phyloP scores from a whole-genome alignment of 2,888 invertebrate genomes.

The Drosophila peninsularis region DNA sequence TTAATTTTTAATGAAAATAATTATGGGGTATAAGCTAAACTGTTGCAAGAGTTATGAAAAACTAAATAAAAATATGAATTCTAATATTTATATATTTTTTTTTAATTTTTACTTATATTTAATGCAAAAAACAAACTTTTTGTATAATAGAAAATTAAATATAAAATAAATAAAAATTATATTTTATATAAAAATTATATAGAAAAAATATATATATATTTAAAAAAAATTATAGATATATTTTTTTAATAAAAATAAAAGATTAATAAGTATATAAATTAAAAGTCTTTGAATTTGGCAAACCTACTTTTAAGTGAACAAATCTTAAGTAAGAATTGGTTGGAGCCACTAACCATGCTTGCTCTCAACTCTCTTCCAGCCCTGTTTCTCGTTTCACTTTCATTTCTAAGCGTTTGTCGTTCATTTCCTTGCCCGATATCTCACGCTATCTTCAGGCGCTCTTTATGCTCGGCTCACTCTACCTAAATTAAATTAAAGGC shows the following conservation, averaged over 20 bases:
- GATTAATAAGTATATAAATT: too few species aligned
- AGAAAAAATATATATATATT: not conserved
- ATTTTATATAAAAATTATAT: too few species aligned
- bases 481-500: slow-evolving; percentile 61
- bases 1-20: slow-evolving; percentile 16
- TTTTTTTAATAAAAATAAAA: not conserved
- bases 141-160: too few species aligned
- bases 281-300: too few species aligned
- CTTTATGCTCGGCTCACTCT: slow-evolving; percentile 47
- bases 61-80: not conserved
- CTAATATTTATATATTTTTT: not conserved
- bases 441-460: slow-evolving; percentile 14
- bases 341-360: not conserved
- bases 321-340: not conserved
- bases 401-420: slow-evolving; percentile 46
- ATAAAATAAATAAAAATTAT: too few species aligned
- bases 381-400: slow-evolving; percentile 41
- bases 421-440: slow-evolving; percentile 52
- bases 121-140: not conserved
- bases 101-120: not conserved
- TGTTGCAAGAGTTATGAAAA: not conserved
- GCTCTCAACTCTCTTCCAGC: not conserved
- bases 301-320: not conserved
- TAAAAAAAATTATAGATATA: not conserved
- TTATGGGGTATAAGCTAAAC: slow-evolving; percentile 2